phyloP scores from a whole-genome alignment of 1,140 invertebrate genomes.

The Drosophila nigrodunni region DNA sequence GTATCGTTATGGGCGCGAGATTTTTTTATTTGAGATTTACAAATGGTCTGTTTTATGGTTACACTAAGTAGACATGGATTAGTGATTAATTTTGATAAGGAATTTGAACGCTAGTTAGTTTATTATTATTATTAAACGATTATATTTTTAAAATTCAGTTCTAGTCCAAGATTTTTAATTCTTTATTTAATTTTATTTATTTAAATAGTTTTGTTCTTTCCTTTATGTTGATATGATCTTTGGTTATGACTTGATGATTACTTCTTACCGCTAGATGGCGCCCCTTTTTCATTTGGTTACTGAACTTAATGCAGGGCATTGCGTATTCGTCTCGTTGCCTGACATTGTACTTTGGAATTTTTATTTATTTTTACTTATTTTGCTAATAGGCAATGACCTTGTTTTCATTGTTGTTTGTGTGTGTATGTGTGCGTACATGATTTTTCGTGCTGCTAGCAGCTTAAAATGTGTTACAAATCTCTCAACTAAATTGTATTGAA shows the following conservation, averaged over 20 bases:
- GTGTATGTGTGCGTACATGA: constrained; percentile 33
- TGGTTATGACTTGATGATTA: no score
- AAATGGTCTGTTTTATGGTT: neutral
- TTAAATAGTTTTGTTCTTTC: no score
- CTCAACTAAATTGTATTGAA: constrained; percentile 48
- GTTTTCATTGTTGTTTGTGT: constrained; percentile 50
- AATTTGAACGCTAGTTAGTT: neutral
- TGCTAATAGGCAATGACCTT: constrained; percentile 72
- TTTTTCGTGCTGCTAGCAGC: constrained; percentile 28
- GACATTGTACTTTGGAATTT: constrained; percentile 33
- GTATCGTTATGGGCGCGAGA: constrained; percentile 8
- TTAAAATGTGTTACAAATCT: constrained; percentile 53
- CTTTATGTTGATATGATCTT: no score
- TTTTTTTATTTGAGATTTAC: constrained; percentile 1
- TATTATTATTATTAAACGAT: no score
- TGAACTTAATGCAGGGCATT: constrained; percentile 28
- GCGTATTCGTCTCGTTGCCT: constrained; percentile 6
- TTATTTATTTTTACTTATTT: constrained; percentile 54
- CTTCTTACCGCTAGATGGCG: no score
- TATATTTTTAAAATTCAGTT: no score
- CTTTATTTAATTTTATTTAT: no score
- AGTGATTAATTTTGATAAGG: no score
- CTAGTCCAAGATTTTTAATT: no score
- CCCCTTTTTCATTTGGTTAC: neutral
- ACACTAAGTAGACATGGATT: neutral